Conservation (phyloP, 1,140 invertebrate species). For the Habropoda laboriosa region DNA sequence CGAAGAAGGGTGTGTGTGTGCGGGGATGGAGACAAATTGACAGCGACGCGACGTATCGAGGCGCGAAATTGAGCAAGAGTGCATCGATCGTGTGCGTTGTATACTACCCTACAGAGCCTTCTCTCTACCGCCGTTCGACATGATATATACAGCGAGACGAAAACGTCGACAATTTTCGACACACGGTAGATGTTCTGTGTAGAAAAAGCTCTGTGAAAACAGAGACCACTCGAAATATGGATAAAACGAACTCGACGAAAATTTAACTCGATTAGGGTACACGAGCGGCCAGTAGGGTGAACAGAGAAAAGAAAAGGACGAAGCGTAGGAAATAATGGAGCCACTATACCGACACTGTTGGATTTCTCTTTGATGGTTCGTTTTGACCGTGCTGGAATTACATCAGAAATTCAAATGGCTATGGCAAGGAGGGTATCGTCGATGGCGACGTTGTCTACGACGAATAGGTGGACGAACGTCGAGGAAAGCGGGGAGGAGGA, state of each 20-base stretch:
- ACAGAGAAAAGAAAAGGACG: too few relatives aligned
- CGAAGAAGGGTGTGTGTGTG: background rate
- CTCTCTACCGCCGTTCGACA: background rate
- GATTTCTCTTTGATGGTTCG: conserved; percentile 11
- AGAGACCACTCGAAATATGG: background rate
- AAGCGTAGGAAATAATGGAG: conserved; percentile 3
- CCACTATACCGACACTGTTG: background rate
- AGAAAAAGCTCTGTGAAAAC: too few relatives aligned
- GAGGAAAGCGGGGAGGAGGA: background rate
- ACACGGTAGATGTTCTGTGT: too few relatives aligned
- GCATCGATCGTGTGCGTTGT: conserved; percentile 37
- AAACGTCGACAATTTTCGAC: too few relatives aligned
- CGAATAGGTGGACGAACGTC: conserved; percentile 5
- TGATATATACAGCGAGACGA: background rate
- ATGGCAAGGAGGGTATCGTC: background rate
- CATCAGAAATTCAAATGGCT: conserved; percentile 43
- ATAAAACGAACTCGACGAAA: background rate
- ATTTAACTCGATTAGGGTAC: too few relatives aligned
- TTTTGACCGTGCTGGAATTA: conserved; percentile 38
- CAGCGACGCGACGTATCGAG: conserved; percentile 45
- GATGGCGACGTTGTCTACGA: too few relatives aligned
- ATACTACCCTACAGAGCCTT: background rate
- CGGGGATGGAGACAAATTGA: conserved; percentile 34
- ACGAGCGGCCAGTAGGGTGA: too few relatives aligned
- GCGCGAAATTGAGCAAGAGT: conserved; percentile 48